Base-by-base conservation (phyloP, 2,797 vertebrate species). In the Liparis tanakae region DNA sequence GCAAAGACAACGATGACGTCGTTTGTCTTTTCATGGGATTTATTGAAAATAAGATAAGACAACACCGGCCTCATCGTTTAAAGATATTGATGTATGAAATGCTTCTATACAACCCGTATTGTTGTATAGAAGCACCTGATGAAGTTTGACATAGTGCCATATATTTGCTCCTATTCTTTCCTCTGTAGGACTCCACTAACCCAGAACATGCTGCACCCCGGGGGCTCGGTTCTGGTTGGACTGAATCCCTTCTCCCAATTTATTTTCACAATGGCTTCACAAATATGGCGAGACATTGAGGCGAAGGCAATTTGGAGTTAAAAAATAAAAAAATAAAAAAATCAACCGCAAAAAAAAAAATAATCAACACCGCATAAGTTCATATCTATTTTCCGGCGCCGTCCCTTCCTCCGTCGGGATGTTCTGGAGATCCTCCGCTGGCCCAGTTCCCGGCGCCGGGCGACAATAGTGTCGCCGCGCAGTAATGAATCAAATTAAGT, bases 401-500 rank as follows among this genome's bases (percentile, higher is more conserved):
- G 68, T 79, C 67, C 69, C 33, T 54, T 86, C 46, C 78, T 80
- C 81, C 82, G 80, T 85, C 83, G 74, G 76, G 78, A 82, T 72
- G 68, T 85, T 87, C 82, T 72, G 76, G 80, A 83, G 81, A 74
- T 81, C 76, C 22, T 72, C 79, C 65, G 81, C 79, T 89, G 88
- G 83, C 86, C 88, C 86, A 87, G 67, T 89, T 91, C 85, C 79
- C 79, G 83, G 83, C 87, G 85, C 84, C 88, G 75, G 80, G 86
- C 80, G 44, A 90, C 89, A 87, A 90, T 80, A 82, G 87, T 82
- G 48, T 88, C 86, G 72, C 77, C 74, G 74, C 53, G 37, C 81
- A 79, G 80, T 92, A 93, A 93, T 92, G 91, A 88, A 93, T 94
- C 92, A 93, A 91, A 92, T 92, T 88, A 92, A 92, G 89, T 91